A percentile compares a stretch with the other conserved stretches of the same genome.
Conservation (phyloP, 2,797 vertebrate species). For the Diceros bicornis region DNA sequence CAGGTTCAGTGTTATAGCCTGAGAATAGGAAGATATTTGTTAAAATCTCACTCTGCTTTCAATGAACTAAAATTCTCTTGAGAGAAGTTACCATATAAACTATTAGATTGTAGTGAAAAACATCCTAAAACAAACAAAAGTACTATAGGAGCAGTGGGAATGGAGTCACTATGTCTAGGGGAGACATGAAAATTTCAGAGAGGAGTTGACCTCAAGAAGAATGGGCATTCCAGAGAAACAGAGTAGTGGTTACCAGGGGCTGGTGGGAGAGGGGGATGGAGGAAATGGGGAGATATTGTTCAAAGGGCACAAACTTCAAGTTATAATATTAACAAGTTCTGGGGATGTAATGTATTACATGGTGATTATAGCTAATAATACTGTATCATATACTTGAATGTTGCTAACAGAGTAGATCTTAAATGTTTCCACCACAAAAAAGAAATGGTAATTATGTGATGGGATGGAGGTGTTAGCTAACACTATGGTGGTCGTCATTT, state of each 20-base stretch:
- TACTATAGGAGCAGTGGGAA: neutral
- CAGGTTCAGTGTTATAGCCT: neutral
- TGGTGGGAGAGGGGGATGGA: neutral
- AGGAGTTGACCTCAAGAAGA: neutral
- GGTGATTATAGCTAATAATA: neutral
- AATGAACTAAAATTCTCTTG: conserved; percentile 5
- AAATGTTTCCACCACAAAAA: conserved; percentile 25
- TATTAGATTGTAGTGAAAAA: neutral
- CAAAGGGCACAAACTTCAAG: neutral
- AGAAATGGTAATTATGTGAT: neutral
- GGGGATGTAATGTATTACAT: neutral
- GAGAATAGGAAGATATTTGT: neutral
- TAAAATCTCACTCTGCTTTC: neutral
- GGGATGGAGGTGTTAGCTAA: neutral
- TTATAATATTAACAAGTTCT: neutral
- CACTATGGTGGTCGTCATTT: neutral
- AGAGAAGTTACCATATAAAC: neutral
- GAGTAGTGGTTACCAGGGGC: too few species aligned
- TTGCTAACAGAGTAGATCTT: conserved; percentile 22
- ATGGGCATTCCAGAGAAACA: neutral
- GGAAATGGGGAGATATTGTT: neutral
- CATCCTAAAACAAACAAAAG: neutral
- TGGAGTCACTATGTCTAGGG: neutral
- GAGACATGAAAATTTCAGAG: neutral
- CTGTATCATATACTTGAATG: neutral